phyloP scores from a whole-genome alignment of 2,113 vertebrate genomes.

The Xenopus borealis region DNA sequence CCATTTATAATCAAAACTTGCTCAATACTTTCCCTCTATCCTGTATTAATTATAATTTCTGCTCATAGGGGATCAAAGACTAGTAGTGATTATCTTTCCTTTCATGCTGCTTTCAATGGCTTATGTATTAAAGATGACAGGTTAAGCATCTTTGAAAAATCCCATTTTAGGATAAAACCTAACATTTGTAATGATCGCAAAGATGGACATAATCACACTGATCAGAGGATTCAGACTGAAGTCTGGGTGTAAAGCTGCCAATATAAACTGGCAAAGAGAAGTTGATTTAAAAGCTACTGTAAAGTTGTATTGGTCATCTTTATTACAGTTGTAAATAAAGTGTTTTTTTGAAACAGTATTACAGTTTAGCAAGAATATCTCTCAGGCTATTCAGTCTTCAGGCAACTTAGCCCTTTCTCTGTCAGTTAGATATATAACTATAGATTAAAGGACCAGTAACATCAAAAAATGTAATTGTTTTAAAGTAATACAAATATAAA shows the following conservation, averaged over 20 bases:
- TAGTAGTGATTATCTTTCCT: conserved; percentile 29
- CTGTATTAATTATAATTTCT: conserved; percentile 37
- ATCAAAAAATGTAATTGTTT: too few relatives aligned
- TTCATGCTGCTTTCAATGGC: conserved; percentile 3
- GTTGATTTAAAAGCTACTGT: not conserved
- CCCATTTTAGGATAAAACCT: not conserved
- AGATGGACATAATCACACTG: not conserved
- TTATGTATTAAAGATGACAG: conserved; percentile 20
- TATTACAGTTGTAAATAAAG: not conserved
- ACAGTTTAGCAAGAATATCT: not conserved
- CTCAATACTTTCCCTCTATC: conserved; percentile 38
- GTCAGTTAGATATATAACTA: too few relatives aligned
- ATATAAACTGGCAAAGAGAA: not conserved
- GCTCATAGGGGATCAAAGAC: conserved; percentile 41
- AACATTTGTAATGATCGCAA: conserved; percentile 8
- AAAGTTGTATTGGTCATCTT: not conserved
- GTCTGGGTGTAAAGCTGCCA: not conserved
- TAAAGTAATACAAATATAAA: too few relatives aligned
- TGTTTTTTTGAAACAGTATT: not conserved
- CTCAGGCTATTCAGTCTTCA: not conserved
- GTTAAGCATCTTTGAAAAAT: conserved; percentile 5
- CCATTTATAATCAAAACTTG: conserved; percentile 46
- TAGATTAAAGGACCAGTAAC: too few relatives aligned
- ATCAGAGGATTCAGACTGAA: not conserved
- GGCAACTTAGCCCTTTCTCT: too few relatives aligned